These are phyloP conservation scores for Chironomus riparius DNA, from an alignment of 2,888 invertebrate species.

Conservation along the genomic window DNA sequence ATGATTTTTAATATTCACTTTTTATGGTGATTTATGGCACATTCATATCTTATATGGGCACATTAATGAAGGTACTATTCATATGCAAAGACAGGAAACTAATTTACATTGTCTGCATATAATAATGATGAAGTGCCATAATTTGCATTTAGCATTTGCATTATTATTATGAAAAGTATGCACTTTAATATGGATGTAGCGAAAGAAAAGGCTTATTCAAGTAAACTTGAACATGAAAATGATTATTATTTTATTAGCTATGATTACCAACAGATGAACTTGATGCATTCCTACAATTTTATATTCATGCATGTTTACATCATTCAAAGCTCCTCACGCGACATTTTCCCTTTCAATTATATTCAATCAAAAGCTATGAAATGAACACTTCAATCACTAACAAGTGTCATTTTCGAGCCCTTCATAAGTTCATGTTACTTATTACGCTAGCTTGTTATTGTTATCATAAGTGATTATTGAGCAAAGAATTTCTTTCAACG, in stretches of 20 bases:
- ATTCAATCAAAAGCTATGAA: not conserved
- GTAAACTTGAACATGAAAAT: not conserved
- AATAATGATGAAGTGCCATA: not conserved
- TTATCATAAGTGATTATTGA: not conserved
- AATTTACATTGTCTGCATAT: not conserved
- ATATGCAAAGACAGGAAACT: slow-evolving; percentile 4
- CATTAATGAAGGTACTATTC: not conserved
- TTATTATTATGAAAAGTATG: not conserved
- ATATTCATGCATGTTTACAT: not conserved
- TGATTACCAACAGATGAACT: not conserved
- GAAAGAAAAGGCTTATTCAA: not conserved
- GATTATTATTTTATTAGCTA: not conserved
- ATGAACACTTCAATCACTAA: not conserved
- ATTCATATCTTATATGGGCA: not conserved
- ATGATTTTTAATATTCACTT: not conserved
- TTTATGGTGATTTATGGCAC: not conserved
- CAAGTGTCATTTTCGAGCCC: not conserved
- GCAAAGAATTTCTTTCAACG: not conserved
- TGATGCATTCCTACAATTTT: not conserved
- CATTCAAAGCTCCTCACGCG: not conserved
- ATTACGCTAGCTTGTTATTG: not conserved
- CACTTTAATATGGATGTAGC: too few species aligned
- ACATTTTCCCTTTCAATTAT: not conserved
- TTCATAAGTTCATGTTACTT: not conserved
- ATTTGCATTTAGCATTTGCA: not conserved